phyloP scores from a whole-genome alignment of 1,140 invertebrate species.

The Teleogryllus occipitalis region DNA sequence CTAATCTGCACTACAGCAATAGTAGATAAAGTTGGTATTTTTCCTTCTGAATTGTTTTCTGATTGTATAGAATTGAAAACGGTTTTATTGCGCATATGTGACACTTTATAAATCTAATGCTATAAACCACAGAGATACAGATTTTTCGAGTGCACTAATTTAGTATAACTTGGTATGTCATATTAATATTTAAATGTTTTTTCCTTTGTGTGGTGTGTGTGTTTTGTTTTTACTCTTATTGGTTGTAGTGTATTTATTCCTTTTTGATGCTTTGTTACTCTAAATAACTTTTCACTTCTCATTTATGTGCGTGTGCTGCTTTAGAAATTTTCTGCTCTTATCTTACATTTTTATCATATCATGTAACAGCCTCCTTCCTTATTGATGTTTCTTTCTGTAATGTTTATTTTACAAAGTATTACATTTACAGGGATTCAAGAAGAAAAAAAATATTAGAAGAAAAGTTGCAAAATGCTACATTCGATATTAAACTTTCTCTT shows the following conservation, averaged over 20 bases:
- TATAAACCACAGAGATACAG: neutral
- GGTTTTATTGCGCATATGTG: neutral
- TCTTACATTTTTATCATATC: no score
- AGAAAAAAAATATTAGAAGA: no score
- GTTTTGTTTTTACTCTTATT: conserved; percentile 7
- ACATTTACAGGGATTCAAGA: no score
- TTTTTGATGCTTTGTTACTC: neutral
- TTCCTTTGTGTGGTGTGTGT: conserved; percentile 12
- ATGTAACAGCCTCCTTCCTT: no score
- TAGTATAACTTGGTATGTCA: conserved; percentile 3
- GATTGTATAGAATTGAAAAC: neutral
- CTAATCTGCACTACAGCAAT: conserved; percentile 20
- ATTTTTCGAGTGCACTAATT: conserved; percentile 7
- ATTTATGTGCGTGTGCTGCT: no score
- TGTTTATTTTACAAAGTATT: no score
- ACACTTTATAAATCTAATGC: conserved; percentile 5
- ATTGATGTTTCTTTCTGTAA: no score
- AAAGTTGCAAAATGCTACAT: no score
- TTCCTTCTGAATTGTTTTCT: conserved; percentile 12
- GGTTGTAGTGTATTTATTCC: neutral
- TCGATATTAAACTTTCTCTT: no score
- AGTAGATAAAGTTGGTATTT: conserved; percentile 15
- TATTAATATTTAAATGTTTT: conserved; percentile 8
- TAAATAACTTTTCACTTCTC: no score
- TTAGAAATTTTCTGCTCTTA: no score